phyloP scores from a whole-genome alignment of 2,888 invertebrate genomes.

The Heliconius ismenius region DNA sequence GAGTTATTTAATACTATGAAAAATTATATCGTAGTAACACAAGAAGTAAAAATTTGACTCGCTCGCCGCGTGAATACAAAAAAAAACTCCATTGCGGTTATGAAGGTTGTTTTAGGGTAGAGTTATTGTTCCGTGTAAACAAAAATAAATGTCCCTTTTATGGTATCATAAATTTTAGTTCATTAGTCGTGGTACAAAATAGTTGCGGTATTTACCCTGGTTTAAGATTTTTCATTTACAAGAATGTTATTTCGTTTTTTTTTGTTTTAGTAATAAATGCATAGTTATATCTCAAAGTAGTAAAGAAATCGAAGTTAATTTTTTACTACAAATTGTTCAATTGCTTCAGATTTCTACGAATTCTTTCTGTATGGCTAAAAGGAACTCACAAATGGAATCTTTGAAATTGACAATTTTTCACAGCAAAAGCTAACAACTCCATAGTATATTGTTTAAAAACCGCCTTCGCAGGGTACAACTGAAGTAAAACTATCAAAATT shows the following conservation, averaged over 20 bases:
- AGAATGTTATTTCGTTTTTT: neutral
- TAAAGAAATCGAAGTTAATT: neutral
- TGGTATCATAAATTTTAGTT: conserved; percentile 27
- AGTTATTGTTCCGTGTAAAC: conserved; percentile 30
- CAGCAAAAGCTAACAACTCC: neutral
- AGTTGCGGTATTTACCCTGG: neutral
- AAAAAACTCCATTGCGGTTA: conserved; percentile 36
- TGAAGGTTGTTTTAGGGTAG: conserved; percentile 33
- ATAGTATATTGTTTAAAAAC: too few relatives aligned
- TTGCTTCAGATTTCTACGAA: too few relatives aligned
- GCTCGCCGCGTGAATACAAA: conserved; percentile 34
- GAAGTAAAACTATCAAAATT: neutral
- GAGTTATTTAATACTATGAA: conserved; percentile 28
- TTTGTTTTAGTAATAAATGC: neutral
- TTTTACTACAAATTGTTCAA: too few relatives aligned
- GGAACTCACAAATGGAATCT: neutral
- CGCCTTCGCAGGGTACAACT: neutral
- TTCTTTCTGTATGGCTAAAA: neutral
- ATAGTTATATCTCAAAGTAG: neutral
- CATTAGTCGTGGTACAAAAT: conserved; percentile 19
- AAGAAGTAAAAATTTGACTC: conserved; percentile 21
- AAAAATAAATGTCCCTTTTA: conserved; percentile 35
- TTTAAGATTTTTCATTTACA: neutral
- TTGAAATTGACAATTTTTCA: neutral
- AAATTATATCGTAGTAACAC: conserved; percentile 33